Conservation (phyloP, 1,140 invertebrate genomes). For the Cryptotermes secundus region DNA sequence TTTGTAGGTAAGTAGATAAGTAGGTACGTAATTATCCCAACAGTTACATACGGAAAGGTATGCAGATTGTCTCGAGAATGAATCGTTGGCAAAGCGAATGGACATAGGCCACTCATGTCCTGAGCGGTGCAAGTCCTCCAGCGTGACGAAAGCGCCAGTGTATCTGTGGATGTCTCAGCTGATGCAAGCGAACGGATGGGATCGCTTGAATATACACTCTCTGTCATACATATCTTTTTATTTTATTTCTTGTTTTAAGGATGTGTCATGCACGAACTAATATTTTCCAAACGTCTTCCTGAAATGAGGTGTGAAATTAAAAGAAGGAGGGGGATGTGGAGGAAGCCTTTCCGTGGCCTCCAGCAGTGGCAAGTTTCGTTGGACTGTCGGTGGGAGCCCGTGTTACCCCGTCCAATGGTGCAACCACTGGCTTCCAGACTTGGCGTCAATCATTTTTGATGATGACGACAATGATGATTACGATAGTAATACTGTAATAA, state of each 20-base stretch:
- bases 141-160: neutral
- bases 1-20: too few relatives aligned
- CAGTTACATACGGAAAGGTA: too few relatives aligned
- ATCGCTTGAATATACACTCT: neutral
- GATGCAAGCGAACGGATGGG: neutral
- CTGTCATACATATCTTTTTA: slow-evolving; percentile 4
- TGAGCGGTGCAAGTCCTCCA: neutral
- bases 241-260: slow-evolving; percentile 20
- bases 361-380: neutral
- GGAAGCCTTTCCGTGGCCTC: neutral
- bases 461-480: neutral
- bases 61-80: too few relatives aligned
- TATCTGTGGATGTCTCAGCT: slow-evolving; percentile 4
- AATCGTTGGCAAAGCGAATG: neutral
- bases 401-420: neutral
- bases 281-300: slow-evolving; percentile 19
- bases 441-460: neutral
- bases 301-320: slow-evolving; percentile 19
- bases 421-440: neutral
- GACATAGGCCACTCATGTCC: neutral
- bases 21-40: too few relatives aligned
- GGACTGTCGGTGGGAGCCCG: neutral
- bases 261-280: slow-evolving; percentile 19
- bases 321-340: neutral
- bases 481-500: neutral